Base-by-base conservation (phyloP, 2,113 vertebrate species). In the Leucosticte australis region DNA sequence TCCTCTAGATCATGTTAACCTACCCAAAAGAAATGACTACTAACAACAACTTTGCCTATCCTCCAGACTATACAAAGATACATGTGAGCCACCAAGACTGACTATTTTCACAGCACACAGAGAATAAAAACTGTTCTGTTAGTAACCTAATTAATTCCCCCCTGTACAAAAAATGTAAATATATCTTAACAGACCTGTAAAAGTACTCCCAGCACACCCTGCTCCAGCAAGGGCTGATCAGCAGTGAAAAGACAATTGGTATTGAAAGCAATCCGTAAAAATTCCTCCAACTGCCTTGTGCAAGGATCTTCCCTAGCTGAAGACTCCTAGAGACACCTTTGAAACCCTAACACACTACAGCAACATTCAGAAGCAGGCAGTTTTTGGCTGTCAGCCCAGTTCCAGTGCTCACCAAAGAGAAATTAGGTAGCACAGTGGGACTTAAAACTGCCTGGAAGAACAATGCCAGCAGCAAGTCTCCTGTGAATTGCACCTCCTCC, bases 241-340 rank as follows among this genome's bases (percentile, higher is more conserved):
- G 46, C 47, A 64, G 64, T 26, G 19, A 50, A 46, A 89, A 46
- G 33, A 41, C 10, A 42, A 31, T 60, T 39, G 26, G 27, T 55
- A 69, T 7, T 1, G 0, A 88, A 77, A 3, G 3, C 0, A 0
- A 63, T 31, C 22, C 52, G 65, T 56, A 83, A 64, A 90, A 90
- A 60, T 35, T 28, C 24, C 35, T 70, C 46, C 18, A 64, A 31
- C 37, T 42, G 19, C 49, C 53, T 71, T 65, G 46, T 53, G 24
- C 21, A 74, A 80, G 42, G 33, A 65, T 55, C 55, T 46, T 62
- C 17, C 46, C 49, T 53, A 79, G 47, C 15, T 86, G 27, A 79
- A 49, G 68, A 42, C 42, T 75, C 33, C 37, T 49, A 18, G 20
- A 69, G 22, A 27, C 8, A 73, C 35, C 23, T 73, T 33, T 70